Evolutionary conservation across 1,140 invertebrate species (phyloP).

Genomic region (Cecropterus lyciades): DNA sequence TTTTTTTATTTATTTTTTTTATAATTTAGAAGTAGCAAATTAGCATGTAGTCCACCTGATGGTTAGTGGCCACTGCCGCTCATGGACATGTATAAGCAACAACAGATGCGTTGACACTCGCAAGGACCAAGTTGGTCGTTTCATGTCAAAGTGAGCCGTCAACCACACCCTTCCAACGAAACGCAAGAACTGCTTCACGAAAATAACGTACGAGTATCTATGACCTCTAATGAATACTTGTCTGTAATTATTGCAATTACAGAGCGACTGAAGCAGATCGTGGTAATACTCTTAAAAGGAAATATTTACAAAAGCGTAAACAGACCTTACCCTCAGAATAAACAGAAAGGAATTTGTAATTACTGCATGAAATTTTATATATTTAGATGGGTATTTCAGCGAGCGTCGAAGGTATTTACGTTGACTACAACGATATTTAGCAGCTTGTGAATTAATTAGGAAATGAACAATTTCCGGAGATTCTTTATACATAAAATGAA

Average conservation of each 20-base stretch:
- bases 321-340: background rate
- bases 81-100: too few relatives aligned
- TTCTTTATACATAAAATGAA: background rate
- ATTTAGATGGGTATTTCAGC: slow-evolving; percentile 8
- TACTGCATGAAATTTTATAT: slow-evolving; percentile 12
- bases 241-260: background rate
- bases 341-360: slow-evolving; percentile 17
- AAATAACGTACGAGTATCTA: background rate
- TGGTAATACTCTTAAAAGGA: background rate
- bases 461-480: slow-evolving; percentile 48
- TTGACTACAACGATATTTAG: slow-evolving; percentile 9
- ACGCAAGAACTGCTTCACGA: too few relatives aligned
- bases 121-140: too few relatives aligned
- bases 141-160: too few relatives aligned
- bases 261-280: background rate
- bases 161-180: too few relatives aligned
- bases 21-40: too few relatives aligned
- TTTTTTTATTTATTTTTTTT: too few relatives aligned
- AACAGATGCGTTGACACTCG: too few relatives aligned
- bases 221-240: background rate
- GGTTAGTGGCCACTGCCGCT: too few relatives aligned
- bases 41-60: too few relatives aligned
- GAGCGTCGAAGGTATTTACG: slow-evolving; percentile 3
- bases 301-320: slow-evolving; percentile 9
- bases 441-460: slow-evolving; percentile 43